Conservation (phyloP, 2,888 invertebrate genomes). For the Cryptocephalus moraei region DNA sequence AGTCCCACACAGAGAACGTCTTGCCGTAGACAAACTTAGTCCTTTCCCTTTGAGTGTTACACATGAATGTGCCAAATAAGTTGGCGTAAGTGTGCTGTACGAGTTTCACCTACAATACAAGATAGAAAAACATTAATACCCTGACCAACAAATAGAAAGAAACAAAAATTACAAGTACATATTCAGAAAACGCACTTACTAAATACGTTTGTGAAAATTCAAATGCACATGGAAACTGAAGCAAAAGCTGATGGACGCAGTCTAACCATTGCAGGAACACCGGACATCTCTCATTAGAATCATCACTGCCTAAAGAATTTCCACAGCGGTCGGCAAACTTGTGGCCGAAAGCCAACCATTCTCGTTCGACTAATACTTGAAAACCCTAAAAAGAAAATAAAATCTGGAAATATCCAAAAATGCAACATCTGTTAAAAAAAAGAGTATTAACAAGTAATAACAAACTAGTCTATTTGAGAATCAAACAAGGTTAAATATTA, state of each 20-base stretch:
- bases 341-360: conserved; percentile 97
- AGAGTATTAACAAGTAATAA: too few relatives aligned
- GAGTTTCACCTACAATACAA: conserved; percentile 72
- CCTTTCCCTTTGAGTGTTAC: conserved; percentile 74
- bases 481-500: too few relatives aligned
- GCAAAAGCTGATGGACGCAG: conserved; percentile 83
- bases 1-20: conserved; percentile 81
- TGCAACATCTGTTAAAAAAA: too few relatives aligned
- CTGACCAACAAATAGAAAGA: neutral
- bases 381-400: conserved; percentile 59
- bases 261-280: conserved; percentile 98
- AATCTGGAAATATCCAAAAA: neutral
- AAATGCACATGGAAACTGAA: conserved; percentile 87
- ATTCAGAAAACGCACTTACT: conserved; percentile 45
- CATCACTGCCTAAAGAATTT: conserved; percentile 69
- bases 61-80: conserved; percentile 93
- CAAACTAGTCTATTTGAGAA: too few relatives aligned
- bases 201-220: conserved; percentile 90
- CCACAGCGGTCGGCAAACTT: conserved; percentile 95
- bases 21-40: conserved; percentile 50
- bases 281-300: conserved; percentile 92
- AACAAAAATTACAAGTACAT: neutral
- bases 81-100: conserved; percentile 93
- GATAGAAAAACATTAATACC: conserved; percentile 1
- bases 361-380: conserved; percentile 83